A percentile compares a stretch with the other conserved stretches of the same genome.
Evolutionary conservation across 2,797 vertebrate genomes (phyloP).

Genomic region (Eulemur rubriventer): DNA sequence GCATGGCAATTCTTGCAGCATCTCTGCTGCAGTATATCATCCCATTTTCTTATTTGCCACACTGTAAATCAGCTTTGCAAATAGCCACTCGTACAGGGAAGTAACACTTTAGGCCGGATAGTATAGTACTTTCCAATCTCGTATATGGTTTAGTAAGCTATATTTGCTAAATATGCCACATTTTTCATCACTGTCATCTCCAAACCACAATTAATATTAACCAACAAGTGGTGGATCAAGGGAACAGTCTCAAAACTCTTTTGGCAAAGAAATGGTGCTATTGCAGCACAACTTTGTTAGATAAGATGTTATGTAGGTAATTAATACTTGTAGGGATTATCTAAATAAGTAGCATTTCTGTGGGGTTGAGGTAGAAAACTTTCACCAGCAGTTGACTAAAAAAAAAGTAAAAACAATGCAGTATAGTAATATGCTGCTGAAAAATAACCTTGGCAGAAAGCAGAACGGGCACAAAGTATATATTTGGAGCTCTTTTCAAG

Average conservation of each 20-base stretch:
- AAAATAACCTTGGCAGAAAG: constrained; percentile 6
- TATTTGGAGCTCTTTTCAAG: background rate
- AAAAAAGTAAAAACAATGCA: background rate
- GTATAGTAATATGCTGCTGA: background rate
- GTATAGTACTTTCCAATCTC: background rate
- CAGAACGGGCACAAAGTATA: background rate
- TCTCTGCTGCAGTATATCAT: background rate
- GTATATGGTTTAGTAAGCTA: background rate
- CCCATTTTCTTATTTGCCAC: constrained; percentile 26
- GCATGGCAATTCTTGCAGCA: background rate
- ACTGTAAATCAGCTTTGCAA: constrained; percentile 58
- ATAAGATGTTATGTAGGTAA: background rate
- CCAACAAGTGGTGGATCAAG: background rate
- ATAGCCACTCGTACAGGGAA: background rate
- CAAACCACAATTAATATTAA: background rate
- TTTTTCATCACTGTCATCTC: background rate
- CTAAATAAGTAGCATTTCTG: background rate
- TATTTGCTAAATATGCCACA: background rate
- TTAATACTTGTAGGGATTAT: background rate
- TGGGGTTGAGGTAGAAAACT: background rate
- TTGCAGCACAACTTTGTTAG: background rate
- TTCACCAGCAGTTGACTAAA: background rate
- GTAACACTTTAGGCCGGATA: background rate
- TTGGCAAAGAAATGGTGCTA: background rate
- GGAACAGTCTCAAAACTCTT: background rate